Evolutionary conservation across 1,140 invertebrate species (phyloP).

Genomic region (Drosophila ananassae): DNA sequence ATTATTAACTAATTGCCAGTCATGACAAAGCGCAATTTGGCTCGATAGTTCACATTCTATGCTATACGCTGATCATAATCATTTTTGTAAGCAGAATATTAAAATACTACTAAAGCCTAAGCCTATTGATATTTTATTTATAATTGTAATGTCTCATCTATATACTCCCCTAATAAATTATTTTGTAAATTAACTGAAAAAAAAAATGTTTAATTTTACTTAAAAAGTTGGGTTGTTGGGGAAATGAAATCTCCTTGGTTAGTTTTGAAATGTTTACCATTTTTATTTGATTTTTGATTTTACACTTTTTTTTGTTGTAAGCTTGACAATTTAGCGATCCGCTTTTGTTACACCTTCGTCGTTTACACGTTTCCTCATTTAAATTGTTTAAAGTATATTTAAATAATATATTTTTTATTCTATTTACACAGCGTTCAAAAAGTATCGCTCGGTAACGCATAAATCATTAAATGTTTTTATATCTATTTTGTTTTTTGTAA

Average conservation of each 20-base stretch:
- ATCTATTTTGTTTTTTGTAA: constrained; percentile 36
- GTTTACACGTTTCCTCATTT: constrained; percentile 48
- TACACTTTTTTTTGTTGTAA: constrained; percentile 70
- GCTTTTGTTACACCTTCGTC: constrained; percentile 50
- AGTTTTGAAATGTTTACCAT: constrained; percentile 62
- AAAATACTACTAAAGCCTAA: constrained; percentile 16
- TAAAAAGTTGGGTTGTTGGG: background rate
- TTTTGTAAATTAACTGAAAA: constrained; percentile 19
- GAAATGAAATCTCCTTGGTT: background rate
- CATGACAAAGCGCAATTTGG: constrained; percentile 40
- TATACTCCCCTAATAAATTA: constrained; percentile 44
- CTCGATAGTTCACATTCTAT: constrained; percentile 10
- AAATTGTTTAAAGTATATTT: constrained; percentile 67
- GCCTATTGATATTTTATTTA: constrained; percentile 22
- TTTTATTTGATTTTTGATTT: constrained; percentile 76
- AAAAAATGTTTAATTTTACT: background rate
- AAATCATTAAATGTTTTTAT: constrained; percentile 45
- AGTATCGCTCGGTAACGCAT: constrained; percentile 28
- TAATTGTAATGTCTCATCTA: constrained; percentile 9
- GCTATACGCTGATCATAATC: background rate
- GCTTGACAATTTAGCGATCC: constrained; percentile 61
- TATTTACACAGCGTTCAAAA: constrained; percentile 61
- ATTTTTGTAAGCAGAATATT: constrained; percentile 3
- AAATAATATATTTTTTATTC: constrained; percentile 23
- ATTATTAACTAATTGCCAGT: constrained; percentile 49